Conservation (phyloP, 2,113 vertebrate genomes). For the Sinocyclocheilus grahami region DNA sequence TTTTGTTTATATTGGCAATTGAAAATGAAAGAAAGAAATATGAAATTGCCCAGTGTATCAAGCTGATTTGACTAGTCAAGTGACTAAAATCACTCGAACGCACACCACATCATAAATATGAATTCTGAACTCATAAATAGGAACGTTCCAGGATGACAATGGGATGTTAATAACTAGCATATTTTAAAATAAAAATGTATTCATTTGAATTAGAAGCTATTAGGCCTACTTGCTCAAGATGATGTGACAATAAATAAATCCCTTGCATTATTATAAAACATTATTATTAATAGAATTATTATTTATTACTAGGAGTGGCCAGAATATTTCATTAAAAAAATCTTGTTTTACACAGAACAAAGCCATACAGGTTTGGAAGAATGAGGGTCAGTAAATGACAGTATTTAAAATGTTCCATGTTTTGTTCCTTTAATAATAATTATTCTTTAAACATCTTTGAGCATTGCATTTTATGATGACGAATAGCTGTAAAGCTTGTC, state of each 20-base stretch:
- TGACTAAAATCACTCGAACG: neutral
- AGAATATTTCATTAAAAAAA: neutral
- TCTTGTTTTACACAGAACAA: neutral
- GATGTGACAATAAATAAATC: neutral
- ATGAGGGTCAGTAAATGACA: neutral
- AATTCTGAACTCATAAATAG: neutral
- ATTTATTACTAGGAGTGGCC: neutral
- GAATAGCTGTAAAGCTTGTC: neutral
- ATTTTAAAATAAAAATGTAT: neutral
- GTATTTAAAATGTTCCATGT: too few species aligned
- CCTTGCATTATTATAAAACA: too few species aligned
- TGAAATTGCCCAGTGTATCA: neutral
- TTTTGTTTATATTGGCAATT: neutral
- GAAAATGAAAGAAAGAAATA: neutral
- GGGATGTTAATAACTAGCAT: neutral
- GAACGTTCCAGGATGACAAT: neutral
- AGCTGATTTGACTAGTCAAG: neutral
- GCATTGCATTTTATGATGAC: neutral
- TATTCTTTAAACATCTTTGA: neutral
- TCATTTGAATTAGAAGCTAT: neutral
- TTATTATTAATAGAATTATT: too few species aligned
- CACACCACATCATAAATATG: neutral
- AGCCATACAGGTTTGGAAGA: neutral
- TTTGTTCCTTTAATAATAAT: neutral
- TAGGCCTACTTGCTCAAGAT: neutral